These are phyloP conservation scores for Sebastes taczanowskii DNA, from an alignment of 2,797 vertebrate genomes.

Conservation along the genomic window DNA sequence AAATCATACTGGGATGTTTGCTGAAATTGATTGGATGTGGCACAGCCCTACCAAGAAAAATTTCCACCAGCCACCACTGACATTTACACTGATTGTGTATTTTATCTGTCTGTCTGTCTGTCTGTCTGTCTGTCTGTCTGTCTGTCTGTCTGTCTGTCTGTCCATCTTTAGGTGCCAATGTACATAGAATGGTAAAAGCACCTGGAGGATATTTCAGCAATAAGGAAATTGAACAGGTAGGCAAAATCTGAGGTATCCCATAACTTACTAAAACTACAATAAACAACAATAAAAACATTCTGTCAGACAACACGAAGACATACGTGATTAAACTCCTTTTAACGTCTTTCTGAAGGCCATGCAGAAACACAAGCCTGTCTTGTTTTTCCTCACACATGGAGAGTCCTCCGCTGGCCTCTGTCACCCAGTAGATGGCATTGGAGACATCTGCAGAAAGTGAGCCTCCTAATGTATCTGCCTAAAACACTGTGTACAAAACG, in stretches of 20 bases:
- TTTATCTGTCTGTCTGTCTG: neutral
- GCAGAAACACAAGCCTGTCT: conserved; percentile 84
- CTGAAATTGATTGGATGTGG: too few relatives aligned
- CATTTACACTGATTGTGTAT: neutral
- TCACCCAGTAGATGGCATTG: conserved; percentile 91
- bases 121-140: too few relatives aligned
- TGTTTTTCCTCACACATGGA: conserved; percentile 95
- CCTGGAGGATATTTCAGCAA: conserved; percentile 86
- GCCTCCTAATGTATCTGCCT: conserved; percentile 24
- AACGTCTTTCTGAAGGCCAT: conserved; percentile 79
- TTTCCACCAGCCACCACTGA: too few relatives aligned
- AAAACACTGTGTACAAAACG: neutral
- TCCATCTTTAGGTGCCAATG: conserved; percentile 84
- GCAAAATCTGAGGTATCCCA: neutral
- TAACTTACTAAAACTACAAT: neutral
- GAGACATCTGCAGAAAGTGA: conserved; percentile 92
- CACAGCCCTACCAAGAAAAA: too few relatives aligned
- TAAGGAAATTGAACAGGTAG: conserved; percentile 90
- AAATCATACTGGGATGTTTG: too few relatives aligned
- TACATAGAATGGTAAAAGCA: conserved; percentile 85
- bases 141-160: neutral
- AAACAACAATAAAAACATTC: neutral
- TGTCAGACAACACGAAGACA: neutral
- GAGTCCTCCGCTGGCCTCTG: conserved; percentile 94
- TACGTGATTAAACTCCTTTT: neutral